Base-by-base conservation (phyloP, 2,888 invertebrate genomes). In the Eristalis intricaria region DNA sequence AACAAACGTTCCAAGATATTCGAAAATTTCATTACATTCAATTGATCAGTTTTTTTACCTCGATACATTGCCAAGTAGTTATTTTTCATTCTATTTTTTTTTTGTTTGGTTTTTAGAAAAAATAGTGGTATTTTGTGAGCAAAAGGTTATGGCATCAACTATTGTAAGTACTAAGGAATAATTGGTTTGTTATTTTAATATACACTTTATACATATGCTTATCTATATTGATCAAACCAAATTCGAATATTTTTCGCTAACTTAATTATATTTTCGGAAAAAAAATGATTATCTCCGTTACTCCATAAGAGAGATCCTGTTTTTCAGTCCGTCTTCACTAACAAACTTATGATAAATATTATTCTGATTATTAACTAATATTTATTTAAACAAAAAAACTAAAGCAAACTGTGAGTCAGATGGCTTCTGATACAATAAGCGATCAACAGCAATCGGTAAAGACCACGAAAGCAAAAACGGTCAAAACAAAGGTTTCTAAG, bases 101-200 rank as follows among this genome's bases (percentile, higher is more conserved):
- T 15, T 10, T 35, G 15, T 23, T 50, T 15, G 32, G 2, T 22
- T 65, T 65, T 43, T 29, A 40, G 61, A 81, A 68, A 69, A 40
- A 65, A 68, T 19, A 23, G 22, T 29, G 69, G 38, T 75, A 40
- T 32, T 64, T 60, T 38, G 75, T 74, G 15, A 71, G 26, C 63
- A 11, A n/a, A 75, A 43, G 60, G 61, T 65, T 71, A 85, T 85
- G 84, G 84, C 81, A 76, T 85, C 84, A 15, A 76, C 71, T 43
- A 73, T 70, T 71, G 84, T 85, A 81, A 85, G 84, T 85, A 80
- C 40, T 19, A 32, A 61, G 7, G 23, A 10, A 10, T 38, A 10
- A 4, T 50, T 50, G 8, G 1, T 64, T 64, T 32, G 1, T 23
- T 64, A n/a, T 32, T 64, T 5, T 8, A 32, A 35, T 10, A 32